These are phyloP conservation scores for Taurulus bubalis DNA, from an alignment of 2,113 vertebrate genomes.

Conservation along the genomic window DNA sequence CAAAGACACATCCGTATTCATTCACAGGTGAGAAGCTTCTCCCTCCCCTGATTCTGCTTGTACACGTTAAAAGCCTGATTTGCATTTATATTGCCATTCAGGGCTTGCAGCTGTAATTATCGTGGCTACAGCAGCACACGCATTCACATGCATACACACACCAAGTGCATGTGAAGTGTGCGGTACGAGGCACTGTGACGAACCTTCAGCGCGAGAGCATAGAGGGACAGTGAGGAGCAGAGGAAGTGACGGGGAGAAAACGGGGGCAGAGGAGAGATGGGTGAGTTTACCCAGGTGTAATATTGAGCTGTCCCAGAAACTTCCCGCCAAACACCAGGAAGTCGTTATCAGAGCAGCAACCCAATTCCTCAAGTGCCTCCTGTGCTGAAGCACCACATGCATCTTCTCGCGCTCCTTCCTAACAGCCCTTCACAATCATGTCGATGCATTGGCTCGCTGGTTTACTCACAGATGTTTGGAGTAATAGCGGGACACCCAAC, in stretches of 20 bases:
- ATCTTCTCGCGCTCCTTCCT: constrained; percentile 60
- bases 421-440: constrained; percentile 54
- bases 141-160: constrained; percentile 16
- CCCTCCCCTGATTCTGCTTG: constrained; percentile 60
- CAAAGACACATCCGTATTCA: constrained; percentile 56
- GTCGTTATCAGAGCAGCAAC: constrained; percentile 78
- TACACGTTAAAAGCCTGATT: constrained; percentile 80
- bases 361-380: constrained; percentile 80
- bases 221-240: constrained; percentile 24
- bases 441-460: constrained; percentile 53
- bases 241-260: constrained; percentile 27
- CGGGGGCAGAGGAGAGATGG: constrained; percentile 9
- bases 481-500: constrained; percentile 34
- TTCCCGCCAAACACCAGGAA: constrained; percentile 69
- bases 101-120: constrained; percentile 72
- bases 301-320: constrained; percentile 78
- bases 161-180: constrained; percentile 28
- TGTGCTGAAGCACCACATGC: constrained; percentile 66
- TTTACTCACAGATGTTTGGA: constrained; percentile 63
- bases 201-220: constrained; percentile 30
- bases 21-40: constrained; percentile 70
- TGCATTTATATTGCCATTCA: constrained; percentile 82
- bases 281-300: constrained; percentile 72
- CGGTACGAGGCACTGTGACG: constrained; percentile 11
- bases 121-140: constrained; percentile 51